Conservation (phyloP, 1,140 invertebrate species). For the Macrosteles quadrilineatus region DNA sequence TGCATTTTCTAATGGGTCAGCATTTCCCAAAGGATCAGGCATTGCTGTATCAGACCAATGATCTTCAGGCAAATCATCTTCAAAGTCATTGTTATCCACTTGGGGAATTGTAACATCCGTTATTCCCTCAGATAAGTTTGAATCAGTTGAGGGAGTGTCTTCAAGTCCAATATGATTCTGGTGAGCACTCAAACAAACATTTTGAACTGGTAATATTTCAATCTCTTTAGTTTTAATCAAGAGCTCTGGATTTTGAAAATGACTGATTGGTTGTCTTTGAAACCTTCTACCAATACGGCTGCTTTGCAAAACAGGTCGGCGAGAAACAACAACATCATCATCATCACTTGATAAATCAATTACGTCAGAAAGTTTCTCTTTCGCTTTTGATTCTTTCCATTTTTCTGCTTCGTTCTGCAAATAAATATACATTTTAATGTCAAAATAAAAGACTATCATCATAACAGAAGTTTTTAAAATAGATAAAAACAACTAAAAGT, state of each 20-base stretch:
- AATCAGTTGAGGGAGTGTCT: background rate
- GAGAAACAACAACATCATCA: background rate
- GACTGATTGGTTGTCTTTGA: background rate
- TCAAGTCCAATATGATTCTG: background rate
- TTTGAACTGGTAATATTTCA: background rate
- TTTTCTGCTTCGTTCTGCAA: slow-evolving; percentile 12
- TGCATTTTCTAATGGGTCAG: too few relatives aligned
- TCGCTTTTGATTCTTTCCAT: background rate
- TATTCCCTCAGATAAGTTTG: too few relatives aligned
- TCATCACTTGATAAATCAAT: slow-evolving; percentile 19
- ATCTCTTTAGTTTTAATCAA: background rate
- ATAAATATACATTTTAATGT: background rate
- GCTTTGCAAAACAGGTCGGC: background rate
- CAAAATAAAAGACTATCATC: too few relatives aligned
- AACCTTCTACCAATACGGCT: background rate
- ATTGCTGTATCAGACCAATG: too few relatives aligned
- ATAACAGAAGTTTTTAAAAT: too few relatives aligned
- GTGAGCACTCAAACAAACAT: background rate
- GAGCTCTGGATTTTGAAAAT: background rate
- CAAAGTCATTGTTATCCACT: too few relatives aligned
- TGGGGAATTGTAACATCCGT: too few relatives aligned
- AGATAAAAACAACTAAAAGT: too few relatives aligned
- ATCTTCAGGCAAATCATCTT: too few relatives aligned
- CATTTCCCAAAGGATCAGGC: too few relatives aligned
- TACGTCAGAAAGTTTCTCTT: background rate